Conservation (phyloP, 2,113 vertebrate species). For the Tinamus guttatus region DNA sequence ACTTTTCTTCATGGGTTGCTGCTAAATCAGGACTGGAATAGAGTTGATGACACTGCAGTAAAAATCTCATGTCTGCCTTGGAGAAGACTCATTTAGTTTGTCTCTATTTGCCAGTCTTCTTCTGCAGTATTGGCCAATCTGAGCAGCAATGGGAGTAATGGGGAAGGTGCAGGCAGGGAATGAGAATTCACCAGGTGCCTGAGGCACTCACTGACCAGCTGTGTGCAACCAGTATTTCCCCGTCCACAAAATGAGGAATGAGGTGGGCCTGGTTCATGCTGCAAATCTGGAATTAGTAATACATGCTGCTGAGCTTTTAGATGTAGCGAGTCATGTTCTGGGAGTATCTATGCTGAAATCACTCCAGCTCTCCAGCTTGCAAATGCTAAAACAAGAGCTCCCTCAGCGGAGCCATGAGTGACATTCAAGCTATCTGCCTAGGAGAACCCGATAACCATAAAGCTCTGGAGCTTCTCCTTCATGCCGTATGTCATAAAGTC, state of each 20-base stretch:
- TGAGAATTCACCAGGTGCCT: not conserved
- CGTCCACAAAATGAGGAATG: not conserved
- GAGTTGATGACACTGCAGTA: not conserved
- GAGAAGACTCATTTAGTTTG: not conserved
- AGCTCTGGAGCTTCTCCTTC: not conserved
- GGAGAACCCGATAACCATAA: not conserved
- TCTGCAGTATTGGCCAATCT: not conserved
- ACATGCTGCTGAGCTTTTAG: not conserved
- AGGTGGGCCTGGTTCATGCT: not conserved
- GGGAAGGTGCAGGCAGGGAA: not conserved
- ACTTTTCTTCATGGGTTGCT: not conserved
- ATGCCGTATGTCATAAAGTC: not conserved
- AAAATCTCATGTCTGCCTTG: not conserved
- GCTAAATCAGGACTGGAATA: not conserved
- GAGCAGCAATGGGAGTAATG: not conserved
- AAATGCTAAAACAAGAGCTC: not conserved
- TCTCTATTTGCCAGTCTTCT: not conserved
- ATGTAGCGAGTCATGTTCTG: not conserved
- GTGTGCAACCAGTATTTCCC: not conserved
- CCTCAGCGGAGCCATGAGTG: not conserved
- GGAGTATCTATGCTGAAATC: not conserved
- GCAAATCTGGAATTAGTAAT: not conserved
- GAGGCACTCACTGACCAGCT: not conserved
- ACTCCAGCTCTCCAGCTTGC: not conserved
- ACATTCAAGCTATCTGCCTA: not conserved